These are phyloP conservation scores for Shargacucullia verbasci DNA, from an alignment of 2,888 invertebrate species.

Conservation along the genomic window DNA sequence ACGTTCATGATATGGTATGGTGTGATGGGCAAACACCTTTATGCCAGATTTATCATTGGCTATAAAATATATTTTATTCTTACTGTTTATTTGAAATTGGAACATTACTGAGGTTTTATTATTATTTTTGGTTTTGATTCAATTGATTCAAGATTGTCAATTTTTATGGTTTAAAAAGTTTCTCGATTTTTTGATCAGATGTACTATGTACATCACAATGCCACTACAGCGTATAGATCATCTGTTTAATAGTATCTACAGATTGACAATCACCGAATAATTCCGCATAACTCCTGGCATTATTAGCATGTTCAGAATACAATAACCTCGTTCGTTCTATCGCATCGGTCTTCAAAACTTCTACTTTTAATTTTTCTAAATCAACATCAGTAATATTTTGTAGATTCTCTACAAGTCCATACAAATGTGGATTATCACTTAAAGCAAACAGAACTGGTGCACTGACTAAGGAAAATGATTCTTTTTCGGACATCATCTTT, in stretches of 20 bases:
- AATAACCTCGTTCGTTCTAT: conserved; percentile 75
- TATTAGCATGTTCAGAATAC: conserved; percentile 72
- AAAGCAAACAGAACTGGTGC: conserved; percentile 96
- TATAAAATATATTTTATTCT: no score
- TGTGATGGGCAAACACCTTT: no score
- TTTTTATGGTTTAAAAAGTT: no score
- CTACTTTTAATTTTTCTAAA: conserved; percentile 85
- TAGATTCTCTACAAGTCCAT: conserved; percentile 87
- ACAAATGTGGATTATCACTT: conserved; percentile 92
- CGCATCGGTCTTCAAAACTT: conserved; percentile 77
- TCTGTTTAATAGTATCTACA: conserved; percentile 75
- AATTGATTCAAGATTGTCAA: no score
- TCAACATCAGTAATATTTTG: conserved; percentile 89
- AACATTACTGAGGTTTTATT: no score
- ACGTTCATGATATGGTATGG: no score
- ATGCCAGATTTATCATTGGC: no score
- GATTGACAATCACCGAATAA: conserved; percentile 79
- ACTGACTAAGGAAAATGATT: conserved; percentile 91
- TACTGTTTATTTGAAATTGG: no score
- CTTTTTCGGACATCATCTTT: conserved; percentile 84
- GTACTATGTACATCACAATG: no score
- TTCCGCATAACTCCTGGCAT: conserved; percentile 73
- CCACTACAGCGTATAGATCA: conserved; percentile 75
- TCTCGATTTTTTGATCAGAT: no score
- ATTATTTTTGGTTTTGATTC: no score